Evolutionary conservation across 2,797 vertebrate genomes (phyloP).

Genomic region (Anabas testudineus): DNA sequence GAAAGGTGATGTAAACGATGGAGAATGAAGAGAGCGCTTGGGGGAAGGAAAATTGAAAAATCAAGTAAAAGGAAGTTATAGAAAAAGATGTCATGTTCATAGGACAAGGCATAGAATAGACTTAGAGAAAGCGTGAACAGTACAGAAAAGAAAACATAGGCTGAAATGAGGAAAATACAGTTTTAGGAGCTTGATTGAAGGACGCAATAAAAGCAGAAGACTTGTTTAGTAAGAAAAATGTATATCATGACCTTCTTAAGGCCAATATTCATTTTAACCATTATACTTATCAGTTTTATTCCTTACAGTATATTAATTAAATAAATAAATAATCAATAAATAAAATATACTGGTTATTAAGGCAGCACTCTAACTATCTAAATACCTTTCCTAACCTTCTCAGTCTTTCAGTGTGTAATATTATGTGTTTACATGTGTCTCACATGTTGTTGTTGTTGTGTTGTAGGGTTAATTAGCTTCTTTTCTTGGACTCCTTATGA

Average conservation of each 20-base stretch:
- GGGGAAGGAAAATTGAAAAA: slow-evolving; percentile 44
- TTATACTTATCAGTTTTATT: background rate
- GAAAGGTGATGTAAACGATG: slow-evolving; percentile 51
- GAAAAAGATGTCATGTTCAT: slow-evolving; percentile 52
- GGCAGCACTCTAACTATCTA: background rate
- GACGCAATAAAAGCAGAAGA: background rate
- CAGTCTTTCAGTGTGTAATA: slow-evolving; percentile 1
- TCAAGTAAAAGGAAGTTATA: slow-evolving; percentile 55
- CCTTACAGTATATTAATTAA: background rate
- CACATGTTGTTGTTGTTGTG: background rate
- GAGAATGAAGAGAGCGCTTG: slow-evolving; percentile 37
- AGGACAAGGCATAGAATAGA: slow-evolving; percentile 16
- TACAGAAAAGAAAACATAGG: background rate
- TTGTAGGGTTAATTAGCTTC: slow-evolving; percentile 44
- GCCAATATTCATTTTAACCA: background rate
- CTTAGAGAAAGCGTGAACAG: slow-evolving; percentile 19
- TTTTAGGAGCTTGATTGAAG: background rate
- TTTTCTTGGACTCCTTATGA: slow-evolving; percentile 27
- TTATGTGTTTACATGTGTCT: background rate
- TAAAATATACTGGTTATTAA: too few relatives aligned
- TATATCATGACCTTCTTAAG: background rate
- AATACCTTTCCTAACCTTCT: background rate
- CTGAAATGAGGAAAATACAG: slow-evolving; percentile 9
- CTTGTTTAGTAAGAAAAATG: background rate
- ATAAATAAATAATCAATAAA: too few relatives aligned